phyloP scores from a whole-genome alignment of 2,888 invertebrate genomes.

The Tuberolachnus salignus region DNA sequence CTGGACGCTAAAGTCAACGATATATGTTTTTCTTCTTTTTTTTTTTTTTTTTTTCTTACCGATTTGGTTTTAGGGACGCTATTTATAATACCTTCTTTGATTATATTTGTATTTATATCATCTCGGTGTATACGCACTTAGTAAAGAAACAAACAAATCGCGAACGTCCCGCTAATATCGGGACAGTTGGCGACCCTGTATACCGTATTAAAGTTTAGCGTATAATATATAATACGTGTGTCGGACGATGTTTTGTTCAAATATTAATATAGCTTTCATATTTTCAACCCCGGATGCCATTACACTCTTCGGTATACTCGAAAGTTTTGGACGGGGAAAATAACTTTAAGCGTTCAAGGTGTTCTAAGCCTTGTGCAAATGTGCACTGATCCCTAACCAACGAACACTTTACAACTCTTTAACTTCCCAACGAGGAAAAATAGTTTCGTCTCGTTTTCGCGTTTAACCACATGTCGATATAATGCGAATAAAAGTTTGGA shows the following conservation, averaged over 20 bases:
- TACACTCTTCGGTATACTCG: background rate
- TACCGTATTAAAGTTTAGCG: background rate
- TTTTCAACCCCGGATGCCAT: background rate
- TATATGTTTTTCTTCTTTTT: too few species aligned
- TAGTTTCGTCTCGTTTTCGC: conserved; percentile 50
- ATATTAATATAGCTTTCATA: background rate
- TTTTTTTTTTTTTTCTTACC: too few species aligned
- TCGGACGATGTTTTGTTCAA: background rate
- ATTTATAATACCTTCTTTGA: too few species aligned
- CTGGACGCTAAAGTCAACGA: too few species aligned
- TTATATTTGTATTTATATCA: too few species aligned
- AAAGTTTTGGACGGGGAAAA: conserved; percentile 29
- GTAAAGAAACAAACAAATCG: too few species aligned
- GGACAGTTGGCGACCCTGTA: background rate
- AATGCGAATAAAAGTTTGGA: conserved; percentile 5
- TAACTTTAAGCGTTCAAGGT: background rate
- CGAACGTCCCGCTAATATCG: too few species aligned
- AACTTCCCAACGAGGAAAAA: conserved; percentile 26
- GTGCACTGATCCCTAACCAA: conserved; percentile 42
- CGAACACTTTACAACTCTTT: conserved; percentile 48
- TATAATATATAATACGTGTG: background rate
- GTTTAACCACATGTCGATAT: conserved; percentile 10
- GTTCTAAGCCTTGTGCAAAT: conserved; percentile 33
- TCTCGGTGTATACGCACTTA: too few species aligned
- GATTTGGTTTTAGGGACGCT: too few species aligned